phyloP scores from a whole-genome alignment of 2,888 invertebrate genomes.

The Lepidochrysops patricia region DNA sequence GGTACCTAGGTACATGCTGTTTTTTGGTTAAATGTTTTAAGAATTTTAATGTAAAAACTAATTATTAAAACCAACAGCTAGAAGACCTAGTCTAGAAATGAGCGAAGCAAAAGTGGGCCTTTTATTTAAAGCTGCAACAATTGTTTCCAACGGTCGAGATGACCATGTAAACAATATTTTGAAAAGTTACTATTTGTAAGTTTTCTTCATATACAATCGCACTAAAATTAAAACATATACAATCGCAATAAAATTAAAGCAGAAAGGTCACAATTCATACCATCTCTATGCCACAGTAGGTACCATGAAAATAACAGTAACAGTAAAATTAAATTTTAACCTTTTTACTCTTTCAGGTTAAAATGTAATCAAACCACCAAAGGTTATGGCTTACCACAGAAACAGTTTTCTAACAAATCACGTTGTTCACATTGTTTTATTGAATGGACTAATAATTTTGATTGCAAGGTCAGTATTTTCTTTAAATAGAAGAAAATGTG shows the following conservation, averaged over 20 bases:
- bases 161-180: conserved; percentile 34
- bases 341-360: conserved; percentile 36
- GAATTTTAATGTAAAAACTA: too few relatives aligned
- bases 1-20: too few relatives aligned
- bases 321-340: conserved; percentile 17
- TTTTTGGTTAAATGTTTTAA: too few relatives aligned
- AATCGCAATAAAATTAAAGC: too few relatives aligned
- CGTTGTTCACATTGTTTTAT: conserved; percentile 52
- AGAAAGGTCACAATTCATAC: too few relatives aligned
- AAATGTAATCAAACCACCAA: conserved; percentile 45
- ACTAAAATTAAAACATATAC: too few relatives aligned
- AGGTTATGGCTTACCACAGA: conserved; percentile 46
- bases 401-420: conserved; percentile 43
- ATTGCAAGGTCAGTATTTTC: conserved; percentile 34
- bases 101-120: conserved; percentile 46
- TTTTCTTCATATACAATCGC: too few relatives aligned
- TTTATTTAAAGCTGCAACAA: conserved; percentile 42
- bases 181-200: conserved; percentile 59
- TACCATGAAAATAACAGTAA: conserved; percentile 6
- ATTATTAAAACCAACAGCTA: too few relatives aligned
- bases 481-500: not conserved
- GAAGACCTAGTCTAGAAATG: conserved; percentile 31
- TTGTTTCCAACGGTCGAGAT: conserved; percentile 28
- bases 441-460: conserved; percentile 43
- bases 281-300: too few relatives aligned